A percentile compares a stretch with the other conserved stretches of the same genome.
phyloP scores from a whole-genome alignment of 2,888 invertebrate species.

The Aspidapion aeneum region DNA sequence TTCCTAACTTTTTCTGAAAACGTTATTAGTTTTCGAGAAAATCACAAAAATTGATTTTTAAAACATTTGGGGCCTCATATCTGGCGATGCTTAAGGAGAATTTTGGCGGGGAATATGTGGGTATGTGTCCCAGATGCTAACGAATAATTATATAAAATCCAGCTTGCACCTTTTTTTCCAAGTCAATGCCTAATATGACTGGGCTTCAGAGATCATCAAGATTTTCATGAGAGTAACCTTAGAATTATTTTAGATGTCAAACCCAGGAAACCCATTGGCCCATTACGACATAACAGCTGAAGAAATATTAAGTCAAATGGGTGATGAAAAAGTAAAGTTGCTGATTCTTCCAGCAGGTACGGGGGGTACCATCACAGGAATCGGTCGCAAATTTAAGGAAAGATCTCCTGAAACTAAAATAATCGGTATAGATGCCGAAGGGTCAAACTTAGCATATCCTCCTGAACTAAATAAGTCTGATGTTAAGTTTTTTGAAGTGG shows the following conservation, averaged over 20 bases:
- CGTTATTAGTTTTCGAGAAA: too few relatives aligned
- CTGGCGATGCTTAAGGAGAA: too few relatives aligned
- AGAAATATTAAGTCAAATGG: constrained; percentile 83
- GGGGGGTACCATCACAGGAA: constrained; percentile 91
- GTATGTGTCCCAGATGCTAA: too few relatives aligned
- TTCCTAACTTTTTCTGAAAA: too few relatives aligned
- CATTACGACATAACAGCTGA: constrained; percentile 95
- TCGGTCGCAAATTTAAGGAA: constrained; percentile 88
- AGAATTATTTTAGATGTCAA: constrained; percentile 81
- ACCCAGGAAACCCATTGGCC: constrained; percentile 90
- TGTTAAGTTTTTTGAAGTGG: constrained; percentile 71
- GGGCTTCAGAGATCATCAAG: too few relatives aligned
- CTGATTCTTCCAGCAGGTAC: constrained; percentile 83
- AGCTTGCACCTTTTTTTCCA: too few relatives aligned
- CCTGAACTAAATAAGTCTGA: constrained; percentile 67
- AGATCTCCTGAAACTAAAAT: constrained; percentile 70
- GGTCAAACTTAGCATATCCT: constrained; percentile 84
- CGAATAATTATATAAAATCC: too few relatives aligned
- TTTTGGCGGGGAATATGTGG: too few relatives aligned
- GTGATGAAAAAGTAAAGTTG: constrained; percentile 84
- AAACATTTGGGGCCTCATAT: too few relatives aligned
- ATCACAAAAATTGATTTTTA: too few relatives aligned
- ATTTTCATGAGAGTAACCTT: too few relatives aligned
- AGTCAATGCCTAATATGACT: too few relatives aligned
- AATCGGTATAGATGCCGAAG: constrained; percentile 86